Conservation (phyloP, 2,797 vertebrate species). For the Anguilla pacifica region DNA sequence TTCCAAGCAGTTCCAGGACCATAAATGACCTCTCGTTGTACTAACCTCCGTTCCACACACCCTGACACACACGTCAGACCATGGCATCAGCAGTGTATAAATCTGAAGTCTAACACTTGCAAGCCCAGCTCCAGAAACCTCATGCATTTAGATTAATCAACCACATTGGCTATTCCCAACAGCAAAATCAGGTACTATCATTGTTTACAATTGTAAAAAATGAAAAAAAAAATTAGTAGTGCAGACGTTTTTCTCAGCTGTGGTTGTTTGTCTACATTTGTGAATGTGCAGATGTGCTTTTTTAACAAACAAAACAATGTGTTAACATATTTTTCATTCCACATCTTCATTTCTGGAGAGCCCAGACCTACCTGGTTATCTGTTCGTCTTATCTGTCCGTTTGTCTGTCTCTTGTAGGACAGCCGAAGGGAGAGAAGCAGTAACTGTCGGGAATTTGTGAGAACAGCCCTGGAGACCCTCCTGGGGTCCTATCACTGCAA, state of each 20-base stretch:
- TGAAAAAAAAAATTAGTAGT: background rate
- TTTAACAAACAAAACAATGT: background rate
- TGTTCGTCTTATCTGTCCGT: slow-evolving; percentile 57
- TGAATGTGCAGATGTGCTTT: background rate
- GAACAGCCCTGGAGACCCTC: slow-evolving; percentile 79
- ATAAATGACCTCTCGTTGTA: background rate
- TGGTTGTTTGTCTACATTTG: background rate
- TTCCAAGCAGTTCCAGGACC: background rate
- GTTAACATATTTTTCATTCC: background rate
- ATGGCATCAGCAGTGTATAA: background rate
- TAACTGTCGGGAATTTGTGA: slow-evolving; percentile 81
- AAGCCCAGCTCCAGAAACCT: background rate
- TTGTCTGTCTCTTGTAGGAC: slow-evolving; percentile 68
- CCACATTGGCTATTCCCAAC: no score
- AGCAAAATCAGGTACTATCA: no score
- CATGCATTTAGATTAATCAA: background rate
- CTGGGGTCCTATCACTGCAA: slow-evolving; percentile 76
- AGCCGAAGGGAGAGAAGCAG: slow-evolving; percentile 84
- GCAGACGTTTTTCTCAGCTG: background rate
- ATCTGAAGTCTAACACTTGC: background rate
- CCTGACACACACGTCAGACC: background rate
- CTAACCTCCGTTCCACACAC: background rate
- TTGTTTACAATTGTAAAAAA: no score
- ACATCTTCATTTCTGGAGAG: background rate
- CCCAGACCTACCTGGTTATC: background rate